phyloP scores from a whole-genome alignment of 1,140 invertebrate genomes.

The Idris sp. region DNA sequence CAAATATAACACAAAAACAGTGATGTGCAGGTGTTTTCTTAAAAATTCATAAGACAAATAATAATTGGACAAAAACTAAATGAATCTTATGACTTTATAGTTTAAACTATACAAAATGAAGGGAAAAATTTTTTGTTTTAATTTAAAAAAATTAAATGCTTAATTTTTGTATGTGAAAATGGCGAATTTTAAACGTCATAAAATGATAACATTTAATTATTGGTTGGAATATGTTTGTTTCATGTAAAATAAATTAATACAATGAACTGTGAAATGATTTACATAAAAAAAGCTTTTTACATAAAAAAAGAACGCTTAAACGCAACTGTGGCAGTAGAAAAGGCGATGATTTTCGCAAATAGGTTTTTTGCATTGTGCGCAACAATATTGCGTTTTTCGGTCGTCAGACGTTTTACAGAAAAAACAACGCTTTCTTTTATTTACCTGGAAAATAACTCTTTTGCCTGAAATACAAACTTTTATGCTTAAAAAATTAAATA shows the following conservation, averaged over 20 bases:
- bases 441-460: not conserved
- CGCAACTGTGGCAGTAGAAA: constrained; percentile 1
- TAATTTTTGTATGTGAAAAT: constrained; percentile 22
- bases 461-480: too few species aligned
- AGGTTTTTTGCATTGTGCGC: constrained; percentile 15
- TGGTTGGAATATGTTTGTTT: not conserved
- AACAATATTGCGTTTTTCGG: constrained; percentile 8
- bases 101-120: constrained; percentile 17
- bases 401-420: constrained; percentile 2
- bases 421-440: constrained; percentile 10
- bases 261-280: not conserved
- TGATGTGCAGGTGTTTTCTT: constrained; percentile 7
- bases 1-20: constrained; percentile 3
- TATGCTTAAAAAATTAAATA: too few species aligned
- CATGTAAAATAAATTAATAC: constrained; percentile 9
- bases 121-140: constrained; percentile 13
- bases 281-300: not conserved
- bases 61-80: constrained; percentile 19
- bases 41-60: constrained; percentile 18
- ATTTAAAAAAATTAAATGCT: constrained; percentile 20
- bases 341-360: constrained; percentile 13
- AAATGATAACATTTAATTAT: not conserved
- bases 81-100: constrained; percentile 10
- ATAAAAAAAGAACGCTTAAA: not conserved
- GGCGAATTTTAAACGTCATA: constrained; percentile 3